Conservation (phyloP, 2,888 invertebrate species). For the Caenorhabditis japonica region DNA sequence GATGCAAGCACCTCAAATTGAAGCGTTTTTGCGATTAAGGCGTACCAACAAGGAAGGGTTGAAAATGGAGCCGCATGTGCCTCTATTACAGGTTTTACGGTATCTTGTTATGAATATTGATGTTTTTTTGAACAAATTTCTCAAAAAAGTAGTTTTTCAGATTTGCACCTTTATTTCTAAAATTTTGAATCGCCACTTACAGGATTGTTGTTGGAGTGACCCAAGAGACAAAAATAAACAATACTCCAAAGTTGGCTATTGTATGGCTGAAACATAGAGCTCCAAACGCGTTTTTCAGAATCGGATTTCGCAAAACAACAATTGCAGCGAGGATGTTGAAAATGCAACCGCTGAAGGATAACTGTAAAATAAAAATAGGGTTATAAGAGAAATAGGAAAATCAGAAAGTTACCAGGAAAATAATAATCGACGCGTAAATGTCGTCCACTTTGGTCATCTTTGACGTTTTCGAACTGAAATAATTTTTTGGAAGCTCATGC, state of each 20-base stretch:
- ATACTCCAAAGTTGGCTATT: constrained; percentile 55
- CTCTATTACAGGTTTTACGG: too few relatives aligned
- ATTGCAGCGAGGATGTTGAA: constrained; percentile 49
- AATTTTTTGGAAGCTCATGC: neutral
- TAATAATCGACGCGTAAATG: constrained; percentile 35
- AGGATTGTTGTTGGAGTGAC: constrained; percentile 23
- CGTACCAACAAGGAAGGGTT: too few relatives aligned
- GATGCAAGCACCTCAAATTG: too few relatives aligned
- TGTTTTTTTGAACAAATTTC: too few relatives aligned
- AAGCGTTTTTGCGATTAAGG: too few relatives aligned
- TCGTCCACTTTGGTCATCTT: constrained; percentile 19
- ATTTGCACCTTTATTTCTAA: too few relatives aligned
- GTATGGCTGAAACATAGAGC: constrained; percentile 57
- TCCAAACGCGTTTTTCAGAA: constrained; percentile 57
- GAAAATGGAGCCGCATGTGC: too few relatives aligned
- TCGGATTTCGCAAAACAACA: constrained; percentile 51
- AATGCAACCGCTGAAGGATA: constrained; percentile 40
- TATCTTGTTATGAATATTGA: too few relatives aligned
- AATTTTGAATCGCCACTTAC: too few relatives aligned
- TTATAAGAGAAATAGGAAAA: neutral
- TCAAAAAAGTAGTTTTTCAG: too few relatives aligned
- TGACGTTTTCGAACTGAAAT: neutral
- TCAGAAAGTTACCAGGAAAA: constrained; percentile 22
- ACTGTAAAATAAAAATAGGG: constrained; percentile 29
- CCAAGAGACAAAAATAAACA: constrained; percentile 50